phyloP scores from a whole-genome alignment of 2,888 invertebrate genomes.

The Agrypnus murinus region DNA sequence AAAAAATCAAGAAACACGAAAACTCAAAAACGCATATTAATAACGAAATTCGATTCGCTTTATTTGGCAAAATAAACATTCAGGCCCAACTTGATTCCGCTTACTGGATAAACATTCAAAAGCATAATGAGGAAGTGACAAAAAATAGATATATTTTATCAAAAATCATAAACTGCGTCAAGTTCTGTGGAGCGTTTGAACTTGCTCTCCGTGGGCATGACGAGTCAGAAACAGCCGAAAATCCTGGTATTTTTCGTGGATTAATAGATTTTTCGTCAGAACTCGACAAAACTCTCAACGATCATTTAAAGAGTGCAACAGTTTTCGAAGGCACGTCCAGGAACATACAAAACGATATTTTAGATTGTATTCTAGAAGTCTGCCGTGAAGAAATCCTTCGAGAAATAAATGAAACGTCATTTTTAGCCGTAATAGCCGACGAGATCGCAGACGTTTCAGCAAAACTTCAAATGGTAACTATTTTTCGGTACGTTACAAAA shows the following conservation, averaged over 20 bases:
- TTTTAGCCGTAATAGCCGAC: slow-evolving; percentile 43
- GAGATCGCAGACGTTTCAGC: slow-evolving; percentile 58
- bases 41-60: slow-evolving; percentile 36
- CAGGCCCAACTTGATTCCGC: no score
- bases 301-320: slow-evolving; percentile 56
- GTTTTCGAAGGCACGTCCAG: slow-evolving; percentile 60
- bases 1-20: slow-evolving; percentile 52
- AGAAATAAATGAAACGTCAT: slow-evolving; percentile 35
- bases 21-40: slow-evolving; percentile 30
- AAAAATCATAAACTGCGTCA: no score
- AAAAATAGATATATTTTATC: no score
- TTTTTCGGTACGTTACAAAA: slow-evolving; percentile 47
- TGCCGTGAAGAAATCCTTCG: slow-evolving; percentile 57
- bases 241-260: slow-evolving; percentile 59
- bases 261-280: slow-evolving; percentile 57
- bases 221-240: slow-evolving; percentile 57
- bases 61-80: slow-evolving; percentile 54
- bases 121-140: no score
- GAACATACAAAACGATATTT: slow-evolving; percentile 62
- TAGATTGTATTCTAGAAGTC: slow-evolving; percentile 62
- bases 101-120: no score
- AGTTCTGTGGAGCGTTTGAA: no score
- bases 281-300: slow-evolving; percentile 57
- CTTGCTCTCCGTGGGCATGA: slow-evolving; percentile 51
- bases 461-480: slow-evolving; percentile 45